A percentile compares a stretch with the other conserved stretches of the same genome.
These are phyloP conservation scores for Arizona elegans DNA, from an alignment of 2,113 vertebrate species.

Conservation along the genomic window DNA sequence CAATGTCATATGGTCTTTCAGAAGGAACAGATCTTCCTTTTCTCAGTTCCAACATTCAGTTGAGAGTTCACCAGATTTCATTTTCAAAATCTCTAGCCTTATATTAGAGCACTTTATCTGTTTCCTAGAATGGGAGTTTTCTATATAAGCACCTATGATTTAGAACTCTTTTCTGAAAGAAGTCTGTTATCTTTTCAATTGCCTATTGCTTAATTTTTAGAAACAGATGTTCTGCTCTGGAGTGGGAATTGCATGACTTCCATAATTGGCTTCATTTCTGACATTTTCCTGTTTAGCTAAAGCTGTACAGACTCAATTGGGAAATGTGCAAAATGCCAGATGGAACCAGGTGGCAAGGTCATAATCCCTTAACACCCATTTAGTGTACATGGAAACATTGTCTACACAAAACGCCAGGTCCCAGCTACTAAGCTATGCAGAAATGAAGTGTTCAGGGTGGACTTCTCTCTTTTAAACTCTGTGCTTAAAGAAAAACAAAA, in stretches of 20 bases:
- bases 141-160: background rate
- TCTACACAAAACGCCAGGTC: background rate
- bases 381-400: background rate
- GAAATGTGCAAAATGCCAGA: background rate
- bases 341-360: no score
- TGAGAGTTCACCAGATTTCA: background rate
- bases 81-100: background rate
- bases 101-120: background rate
- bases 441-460: background rate
- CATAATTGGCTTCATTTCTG: background rate
- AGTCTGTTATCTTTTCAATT: background rate
- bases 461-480: background rate
- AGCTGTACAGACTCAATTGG: background rate
- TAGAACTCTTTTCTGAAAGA: background rate
- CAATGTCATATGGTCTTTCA: background rate
- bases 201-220: background rate
- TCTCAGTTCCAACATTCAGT: background rate
- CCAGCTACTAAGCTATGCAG: background rate
- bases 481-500: background rate
- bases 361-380: background rate
- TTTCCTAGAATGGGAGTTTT: background rate
- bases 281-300: background rate
- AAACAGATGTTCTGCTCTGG: background rate
- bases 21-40: background rate
- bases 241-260: background rate